Percentiles rank a stretch among this genome's conserved stretches.
These are phyloP conservation scores for Dicaeum eximium DNA, from an alignment of 2,113 vertebrate genomes.

Conservation along the genomic window DNA sequence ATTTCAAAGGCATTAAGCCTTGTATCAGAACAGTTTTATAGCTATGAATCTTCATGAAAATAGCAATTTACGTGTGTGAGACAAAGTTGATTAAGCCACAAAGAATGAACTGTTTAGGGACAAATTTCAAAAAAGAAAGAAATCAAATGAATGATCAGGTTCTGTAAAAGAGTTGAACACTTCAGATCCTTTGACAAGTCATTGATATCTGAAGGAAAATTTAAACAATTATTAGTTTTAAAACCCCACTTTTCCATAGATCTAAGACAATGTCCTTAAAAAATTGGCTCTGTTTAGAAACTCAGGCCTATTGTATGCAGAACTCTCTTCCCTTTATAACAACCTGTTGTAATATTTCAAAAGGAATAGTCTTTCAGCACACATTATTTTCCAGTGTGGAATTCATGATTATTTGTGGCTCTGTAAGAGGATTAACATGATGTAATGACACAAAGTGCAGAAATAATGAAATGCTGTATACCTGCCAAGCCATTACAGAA, in stretches of 20 bases:
- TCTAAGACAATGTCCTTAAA: neutral
- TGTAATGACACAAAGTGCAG: neutral
- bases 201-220: neutral
- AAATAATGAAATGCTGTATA: slow-evolving; percentile 1
- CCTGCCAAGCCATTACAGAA: neutral
- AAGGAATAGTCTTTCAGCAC: neutral
- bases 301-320: neutral
- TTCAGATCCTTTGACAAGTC: neutral
- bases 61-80: neutral
- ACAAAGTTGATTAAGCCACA: neutral
- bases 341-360: neutral
- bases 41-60: neutral
- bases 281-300: neutral
- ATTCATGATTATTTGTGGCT: neutral
- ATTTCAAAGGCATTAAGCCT: slow-evolving; percentile 9
- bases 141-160: neutral
- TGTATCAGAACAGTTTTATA: neutral
- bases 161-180: neutral
- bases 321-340: neutral
- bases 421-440: neutral
- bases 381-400: neutral
- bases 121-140: neutral
- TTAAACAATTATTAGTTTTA: neutral
- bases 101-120: neutral
- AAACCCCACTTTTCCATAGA: neutral